Evolutionary conservation across 2,888 invertebrate genomes (phyloP), one percentile per base, ranked within the genome.

Genomic region (Trisateles emortualis): DNA sequence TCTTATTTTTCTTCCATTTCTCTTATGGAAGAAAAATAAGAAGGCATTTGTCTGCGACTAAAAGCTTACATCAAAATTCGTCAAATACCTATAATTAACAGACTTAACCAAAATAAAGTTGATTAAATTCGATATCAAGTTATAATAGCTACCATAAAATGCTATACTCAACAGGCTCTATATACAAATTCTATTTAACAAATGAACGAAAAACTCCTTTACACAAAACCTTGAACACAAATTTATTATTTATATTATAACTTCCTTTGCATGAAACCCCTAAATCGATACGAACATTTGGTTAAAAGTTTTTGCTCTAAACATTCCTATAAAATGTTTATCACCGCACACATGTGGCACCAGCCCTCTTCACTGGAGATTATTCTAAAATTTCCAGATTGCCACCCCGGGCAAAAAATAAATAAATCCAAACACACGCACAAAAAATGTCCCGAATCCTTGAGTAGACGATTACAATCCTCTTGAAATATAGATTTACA

Each of bases 281-380:
- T 74, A 84, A 85, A 88, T 88, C 81, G 83, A 85, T 82, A 79
- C 79, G 83, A 80, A 88, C 91, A 91, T 91, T 91, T 89, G 90
- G 90, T 82, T 83, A 64, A 77, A 73, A 86, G 86, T 92, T 92
- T 92, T 92, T 92, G 90, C 87, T 81, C 79, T 78, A 76, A 83
- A 88, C 87, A 91, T 92, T 91, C 91, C 89, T 88, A 92, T 92
- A 92, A 92, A 92, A 92, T 92, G 91, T 92, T 92, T 92, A 92
- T 92, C 92, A 79, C 87, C 78, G 78, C 57, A 79, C 91, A 91
- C 92, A 92, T 92, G 92, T 92, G 91, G 79, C 72, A 47, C 72
- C 84, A 79, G 79, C 81, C 86, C 88, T 86, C 89, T 87, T 84
- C 83, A 84, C 75, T 76, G 74, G 79, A 88, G 90, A 91, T 92